Evolutionary conservation across 2,888 invertebrate species (phyloP).

Genomic region (Phalera bucephala): DNA sequence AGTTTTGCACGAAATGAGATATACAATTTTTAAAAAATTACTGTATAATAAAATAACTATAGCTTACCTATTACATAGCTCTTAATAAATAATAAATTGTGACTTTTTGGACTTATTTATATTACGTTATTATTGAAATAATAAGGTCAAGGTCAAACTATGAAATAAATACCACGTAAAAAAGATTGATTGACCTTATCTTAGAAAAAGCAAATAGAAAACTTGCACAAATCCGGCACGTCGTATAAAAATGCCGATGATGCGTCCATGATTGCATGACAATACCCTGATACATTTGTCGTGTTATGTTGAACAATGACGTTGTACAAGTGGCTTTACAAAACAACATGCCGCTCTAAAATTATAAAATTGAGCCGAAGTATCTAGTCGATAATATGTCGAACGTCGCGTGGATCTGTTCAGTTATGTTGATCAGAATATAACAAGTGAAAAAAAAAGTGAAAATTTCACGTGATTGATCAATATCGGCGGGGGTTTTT

Average conservation of each 20-base stretch:
- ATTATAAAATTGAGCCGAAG: conserved; percentile 34
- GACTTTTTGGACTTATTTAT: too few relatives aligned
- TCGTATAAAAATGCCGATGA: conserved; percentile 23
- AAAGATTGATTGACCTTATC: neutral
- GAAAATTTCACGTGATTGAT: too few relatives aligned
- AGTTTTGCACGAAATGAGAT: too few relatives aligned
- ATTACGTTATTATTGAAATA: too few relatives aligned
- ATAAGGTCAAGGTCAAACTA: too few relatives aligned
- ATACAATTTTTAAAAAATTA: too few relatives aligned
- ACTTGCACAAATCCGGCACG: conserved; percentile 21
- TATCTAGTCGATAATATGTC: conserved; percentile 26
- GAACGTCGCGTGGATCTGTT: conserved; percentile 8
- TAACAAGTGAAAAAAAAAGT: too few relatives aligned
- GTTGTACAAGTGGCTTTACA: conserved; percentile 13
- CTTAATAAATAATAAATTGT: too few relatives aligned
- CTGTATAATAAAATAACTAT: too few relatives aligned
- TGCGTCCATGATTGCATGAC: conserved; percentile 47
- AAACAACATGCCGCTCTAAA: conserved; percentile 20
- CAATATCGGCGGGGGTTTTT: neutral
- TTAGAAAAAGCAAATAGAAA: conserved; percentile 16
- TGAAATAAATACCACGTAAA: too few relatives aligned
- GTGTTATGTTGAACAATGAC: conserved; percentile 21
- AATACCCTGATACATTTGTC: conserved; percentile 51
- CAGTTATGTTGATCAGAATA: conserved; percentile 6
- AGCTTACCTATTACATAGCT: too few relatives aligned